A percentile compares a stretch with the other conserved stretches of the same genome.
Evolutionary conservation across 2,888 invertebrate genomes (phyloP).

Genomic region (Monoplex corrugatus): DNA sequence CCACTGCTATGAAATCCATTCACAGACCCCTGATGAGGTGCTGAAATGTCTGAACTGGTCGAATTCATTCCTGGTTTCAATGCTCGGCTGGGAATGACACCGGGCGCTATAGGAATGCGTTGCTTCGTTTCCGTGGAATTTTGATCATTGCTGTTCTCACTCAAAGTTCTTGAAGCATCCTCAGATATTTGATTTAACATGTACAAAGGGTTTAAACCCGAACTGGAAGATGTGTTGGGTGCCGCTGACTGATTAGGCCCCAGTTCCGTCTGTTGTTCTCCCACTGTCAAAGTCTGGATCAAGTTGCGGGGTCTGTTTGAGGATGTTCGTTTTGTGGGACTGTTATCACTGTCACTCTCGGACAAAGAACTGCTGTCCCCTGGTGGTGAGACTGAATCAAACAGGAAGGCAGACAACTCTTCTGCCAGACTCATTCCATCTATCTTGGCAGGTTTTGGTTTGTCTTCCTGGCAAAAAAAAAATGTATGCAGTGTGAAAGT

Average conservation of each 20-base stretch:
- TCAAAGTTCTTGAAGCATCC: background rate
- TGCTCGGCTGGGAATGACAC: conserved; percentile 5
- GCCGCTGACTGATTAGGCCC: too few species aligned
- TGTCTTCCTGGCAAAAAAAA: conserved; percentile 12
- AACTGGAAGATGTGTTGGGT: background rate
- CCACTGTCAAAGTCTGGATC: too few species aligned
- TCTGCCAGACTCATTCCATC: conserved; percentile 43
- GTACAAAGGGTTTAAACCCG: conserved; percentile 30
- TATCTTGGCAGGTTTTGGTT: background rate
- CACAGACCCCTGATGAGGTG: background rate
- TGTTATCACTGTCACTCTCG: background rate
- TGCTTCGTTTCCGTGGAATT: background rate
- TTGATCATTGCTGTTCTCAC: background rate
- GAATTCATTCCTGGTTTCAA: background rate
- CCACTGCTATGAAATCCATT: background rate
- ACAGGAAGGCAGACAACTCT: conserved; percentile 43
- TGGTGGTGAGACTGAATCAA: background rate
- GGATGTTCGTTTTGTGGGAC: too few species aligned
- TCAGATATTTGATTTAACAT: background rate
- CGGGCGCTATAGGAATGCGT: background rate
- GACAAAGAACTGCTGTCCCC: background rate
- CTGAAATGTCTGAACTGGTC: background rate
- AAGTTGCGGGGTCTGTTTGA: too few species aligned
- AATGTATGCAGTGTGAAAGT: background rate
- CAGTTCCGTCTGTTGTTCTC: too few species aligned